phyloP scores from a whole-genome alignment of 2,113 vertebrate genomes.

The Heteronetta atricapilla region DNA sequence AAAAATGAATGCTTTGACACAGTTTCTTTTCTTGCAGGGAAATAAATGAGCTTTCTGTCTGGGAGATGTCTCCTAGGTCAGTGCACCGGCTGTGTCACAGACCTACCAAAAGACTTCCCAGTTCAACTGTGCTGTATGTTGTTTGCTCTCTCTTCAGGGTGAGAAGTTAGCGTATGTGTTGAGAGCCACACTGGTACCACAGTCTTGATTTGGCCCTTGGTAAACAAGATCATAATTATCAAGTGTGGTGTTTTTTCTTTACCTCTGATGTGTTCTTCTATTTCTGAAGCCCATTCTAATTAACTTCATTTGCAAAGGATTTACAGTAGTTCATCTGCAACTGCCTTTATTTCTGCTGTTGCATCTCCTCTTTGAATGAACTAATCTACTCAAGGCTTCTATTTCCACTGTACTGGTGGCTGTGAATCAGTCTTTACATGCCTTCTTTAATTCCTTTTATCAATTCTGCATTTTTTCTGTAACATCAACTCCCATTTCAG shows the following conservation, averaged over 20 bases:
- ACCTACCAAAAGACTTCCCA: background rate
- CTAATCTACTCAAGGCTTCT: background rate
- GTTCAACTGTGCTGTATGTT: background rate
- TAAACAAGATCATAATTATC: background rate
- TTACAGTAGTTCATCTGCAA: background rate
- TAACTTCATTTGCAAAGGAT: background rate
- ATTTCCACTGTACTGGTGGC: background rate
- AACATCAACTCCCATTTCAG: background rate
- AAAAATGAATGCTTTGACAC: background rate
- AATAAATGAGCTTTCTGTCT: background rate
- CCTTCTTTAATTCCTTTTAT: background rate
- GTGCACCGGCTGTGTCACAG: background rate
- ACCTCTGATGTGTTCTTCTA: background rate
- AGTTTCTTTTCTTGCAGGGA: background rate
- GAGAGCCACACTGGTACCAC: background rate
- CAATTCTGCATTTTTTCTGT: background rate
- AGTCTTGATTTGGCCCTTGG: background rate
- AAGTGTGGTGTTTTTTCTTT: background rate
- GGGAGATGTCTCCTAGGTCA: background rate
- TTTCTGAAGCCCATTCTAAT: background rate
- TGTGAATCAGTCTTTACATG: background rate
- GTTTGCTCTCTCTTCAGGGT: background rate
- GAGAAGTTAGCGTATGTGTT: background rate
- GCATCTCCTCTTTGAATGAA: background rate
- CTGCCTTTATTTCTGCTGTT: background rate